phyloP scores from a whole-genome alignment of 2,113 vertebrate genomes.

The Oreocharis arfaki region DNA sequence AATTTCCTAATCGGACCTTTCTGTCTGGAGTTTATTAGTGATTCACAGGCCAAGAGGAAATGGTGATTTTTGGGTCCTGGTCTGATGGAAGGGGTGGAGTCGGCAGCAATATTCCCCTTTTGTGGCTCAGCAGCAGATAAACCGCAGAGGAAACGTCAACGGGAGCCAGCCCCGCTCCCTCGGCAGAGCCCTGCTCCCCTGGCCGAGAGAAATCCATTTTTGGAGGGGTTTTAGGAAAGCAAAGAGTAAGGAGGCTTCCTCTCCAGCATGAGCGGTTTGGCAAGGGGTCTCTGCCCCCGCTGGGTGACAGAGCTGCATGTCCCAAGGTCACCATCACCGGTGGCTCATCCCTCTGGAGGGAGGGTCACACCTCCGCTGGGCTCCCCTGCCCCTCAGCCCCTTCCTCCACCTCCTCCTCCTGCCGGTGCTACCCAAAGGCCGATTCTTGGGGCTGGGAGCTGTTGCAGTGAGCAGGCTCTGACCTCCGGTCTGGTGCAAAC shows the following conservation, averaged over 20 bases:
- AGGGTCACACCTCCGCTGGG: fast-evolving
- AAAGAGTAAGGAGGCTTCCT: not conserved
- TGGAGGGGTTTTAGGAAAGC: not conserved
- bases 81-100: constrained; percentile 24
- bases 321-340: fast-evolving
- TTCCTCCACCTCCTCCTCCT: not conserved
- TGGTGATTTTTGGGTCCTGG: constrained; percentile 3
- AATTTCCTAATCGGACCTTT: constrained; percentile 61
- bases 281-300: fast-evolving
- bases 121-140: not conserved
- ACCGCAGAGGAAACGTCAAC: not conserved
- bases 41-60: constrained; percentile 65
- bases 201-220: not conserved
- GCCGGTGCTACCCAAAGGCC: not conserved
- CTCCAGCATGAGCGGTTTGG: not conserved
- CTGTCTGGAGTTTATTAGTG: constrained; percentile 69
- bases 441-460: not conserved
- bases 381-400: fast-evolving
- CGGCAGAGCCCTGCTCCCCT: not conserved
- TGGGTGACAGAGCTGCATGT: not conserved
- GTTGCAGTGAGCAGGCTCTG: not conserved
- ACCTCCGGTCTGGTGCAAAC: not conserved
- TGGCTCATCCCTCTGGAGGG: fast-evolving
- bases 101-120: not conserved
- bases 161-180: not conserved